Conservation (phyloP, 30 jellyfish, hydroid and myxozoan genomes). For the Cassiopea andromeda region DNA sequence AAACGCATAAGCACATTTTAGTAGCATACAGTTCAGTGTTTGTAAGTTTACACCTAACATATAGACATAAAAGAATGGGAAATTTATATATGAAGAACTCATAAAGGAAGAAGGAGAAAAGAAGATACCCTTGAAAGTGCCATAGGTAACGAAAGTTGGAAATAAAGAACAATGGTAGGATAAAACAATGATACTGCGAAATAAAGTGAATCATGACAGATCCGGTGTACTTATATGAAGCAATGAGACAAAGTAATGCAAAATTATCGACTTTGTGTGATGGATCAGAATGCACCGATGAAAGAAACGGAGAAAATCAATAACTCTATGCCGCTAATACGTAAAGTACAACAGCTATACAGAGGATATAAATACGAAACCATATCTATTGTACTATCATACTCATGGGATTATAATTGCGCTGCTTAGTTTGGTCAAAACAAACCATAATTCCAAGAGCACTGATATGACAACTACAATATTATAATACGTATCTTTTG, state of each 20-base stretch:
- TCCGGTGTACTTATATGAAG: background rate
- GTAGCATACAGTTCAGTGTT: background rate
- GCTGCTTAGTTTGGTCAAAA: too few species aligned
- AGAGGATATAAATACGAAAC: background rate
- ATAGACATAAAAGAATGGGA: background rate
- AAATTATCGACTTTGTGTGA: background rate
- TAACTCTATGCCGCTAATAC: background rate
- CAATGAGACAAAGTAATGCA: background rate
- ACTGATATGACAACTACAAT: too few species aligned
- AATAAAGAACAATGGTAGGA: background rate
- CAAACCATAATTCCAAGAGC: too few species aligned
- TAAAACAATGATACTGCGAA: background rate
- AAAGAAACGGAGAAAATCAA: background rate
- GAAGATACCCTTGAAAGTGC: background rate
- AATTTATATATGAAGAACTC: background rate
- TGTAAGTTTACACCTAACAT: background rate
- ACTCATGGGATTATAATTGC: too few species aligned
- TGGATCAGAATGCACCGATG: background rate
- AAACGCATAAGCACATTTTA: background rate
- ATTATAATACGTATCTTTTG: too few species aligned
- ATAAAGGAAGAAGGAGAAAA: background rate
- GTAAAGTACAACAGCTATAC: background rate
- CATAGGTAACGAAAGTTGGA: background rate
- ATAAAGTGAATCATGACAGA: background rate
- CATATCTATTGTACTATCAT: background rate